phyloP scores from a whole-genome alignment of 1,140 invertebrate genomes.

The Holcopasites calliopsidis region DNA sequence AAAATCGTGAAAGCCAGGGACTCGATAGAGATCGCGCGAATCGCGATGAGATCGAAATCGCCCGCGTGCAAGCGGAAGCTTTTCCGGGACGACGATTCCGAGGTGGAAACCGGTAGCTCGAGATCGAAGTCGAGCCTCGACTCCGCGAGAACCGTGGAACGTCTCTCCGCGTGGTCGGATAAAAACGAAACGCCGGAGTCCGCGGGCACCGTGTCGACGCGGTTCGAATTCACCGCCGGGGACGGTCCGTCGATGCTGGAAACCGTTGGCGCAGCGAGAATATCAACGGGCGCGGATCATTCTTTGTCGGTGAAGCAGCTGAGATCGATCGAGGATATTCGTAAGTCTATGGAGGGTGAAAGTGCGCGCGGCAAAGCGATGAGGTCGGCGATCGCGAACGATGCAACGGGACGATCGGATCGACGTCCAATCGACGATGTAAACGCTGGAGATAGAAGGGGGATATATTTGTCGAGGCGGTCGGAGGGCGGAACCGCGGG shows the following conservation, averaged over 20 bases:
- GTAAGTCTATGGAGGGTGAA: slow-evolving; percentile 54
- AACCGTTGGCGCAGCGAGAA: not conserved
- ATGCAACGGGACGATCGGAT: not conserved
- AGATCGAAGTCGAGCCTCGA: slow-evolving; percentile 15
- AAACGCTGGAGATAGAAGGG: not conserved
- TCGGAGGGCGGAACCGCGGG: slow-evolving; percentile 4
- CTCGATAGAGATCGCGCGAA: slow-evolving; percentile 38
- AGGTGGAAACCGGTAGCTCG: not conserved
- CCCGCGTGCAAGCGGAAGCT: slow-evolving; percentile 57
- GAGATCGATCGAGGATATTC: slow-evolving; percentile 66
- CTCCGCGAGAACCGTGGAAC: slow-evolving; percentile 3
- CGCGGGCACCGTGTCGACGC: not conserved
- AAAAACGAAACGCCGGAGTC: slow-evolving; percentile 3
- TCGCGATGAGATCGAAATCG: slow-evolving; percentile 23
- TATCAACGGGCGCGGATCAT: not conserved
- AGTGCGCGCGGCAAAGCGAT: not conserved
- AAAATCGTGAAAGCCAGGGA: slow-evolving; percentile 23
- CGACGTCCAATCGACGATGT: slow-evolving; percentile 2
- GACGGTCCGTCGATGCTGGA: not conserved
- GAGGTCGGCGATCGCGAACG: slow-evolving; percentile 52
- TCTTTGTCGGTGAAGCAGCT: slow-evolving; percentile 37
- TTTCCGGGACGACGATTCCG: slow-evolving; percentile 50
- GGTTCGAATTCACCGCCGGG: not conserved
- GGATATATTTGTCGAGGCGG: not conserved
- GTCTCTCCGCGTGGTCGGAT: not conserved